phyloP scores from a whole-genome alignment of 2,797 vertebrate genomes.

The Sebastes minor region DNA sequence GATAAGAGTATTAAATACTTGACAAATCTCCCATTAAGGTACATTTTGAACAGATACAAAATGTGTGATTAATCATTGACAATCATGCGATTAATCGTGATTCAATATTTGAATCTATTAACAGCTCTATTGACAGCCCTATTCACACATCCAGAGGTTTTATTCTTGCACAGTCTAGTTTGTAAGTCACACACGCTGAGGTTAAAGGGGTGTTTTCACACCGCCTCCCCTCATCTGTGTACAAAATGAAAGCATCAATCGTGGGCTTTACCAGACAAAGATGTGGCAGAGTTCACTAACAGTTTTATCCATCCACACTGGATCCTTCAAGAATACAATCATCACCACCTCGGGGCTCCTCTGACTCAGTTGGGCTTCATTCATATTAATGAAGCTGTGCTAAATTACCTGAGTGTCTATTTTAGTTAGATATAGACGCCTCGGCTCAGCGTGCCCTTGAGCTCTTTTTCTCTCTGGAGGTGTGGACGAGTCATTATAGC shows the following conservation, averaged over 20 bases:
- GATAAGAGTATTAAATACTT: too few species aligned
- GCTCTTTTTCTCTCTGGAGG: conserved; percentile 28
- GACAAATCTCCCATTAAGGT: too few species aligned
- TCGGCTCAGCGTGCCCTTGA: conserved; percentile 28
- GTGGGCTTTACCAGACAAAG: neutral
- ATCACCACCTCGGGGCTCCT: conserved; percentile 35
- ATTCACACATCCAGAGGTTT: neutral
- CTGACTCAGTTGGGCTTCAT: conserved; percentile 52
- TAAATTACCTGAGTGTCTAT: conserved; percentile 35
- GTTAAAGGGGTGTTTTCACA: conserved; percentile 14
- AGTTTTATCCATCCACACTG: conserved; percentile 31
- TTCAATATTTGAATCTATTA: too few species aligned
- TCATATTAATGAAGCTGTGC: conserved; percentile 60
- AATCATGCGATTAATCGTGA: too few species aligned
- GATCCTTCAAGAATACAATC: conserved; percentile 39
- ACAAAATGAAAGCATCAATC: conserved; percentile 31
- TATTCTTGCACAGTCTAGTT: neutral
- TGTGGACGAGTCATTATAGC: conserved; percentile 31
- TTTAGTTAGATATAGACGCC: conserved; percentile 14
- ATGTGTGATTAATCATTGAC: too few species aligned
- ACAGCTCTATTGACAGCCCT: too few species aligned
- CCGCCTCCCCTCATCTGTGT: conserved; percentile 1
- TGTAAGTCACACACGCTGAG: neutral
- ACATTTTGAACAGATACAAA: too few species aligned
- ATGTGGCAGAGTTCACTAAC: conserved; percentile 29